Conservation (phyloP, 2,113 vertebrate species). For the Ptilorrhoa leucosticta region DNA sequence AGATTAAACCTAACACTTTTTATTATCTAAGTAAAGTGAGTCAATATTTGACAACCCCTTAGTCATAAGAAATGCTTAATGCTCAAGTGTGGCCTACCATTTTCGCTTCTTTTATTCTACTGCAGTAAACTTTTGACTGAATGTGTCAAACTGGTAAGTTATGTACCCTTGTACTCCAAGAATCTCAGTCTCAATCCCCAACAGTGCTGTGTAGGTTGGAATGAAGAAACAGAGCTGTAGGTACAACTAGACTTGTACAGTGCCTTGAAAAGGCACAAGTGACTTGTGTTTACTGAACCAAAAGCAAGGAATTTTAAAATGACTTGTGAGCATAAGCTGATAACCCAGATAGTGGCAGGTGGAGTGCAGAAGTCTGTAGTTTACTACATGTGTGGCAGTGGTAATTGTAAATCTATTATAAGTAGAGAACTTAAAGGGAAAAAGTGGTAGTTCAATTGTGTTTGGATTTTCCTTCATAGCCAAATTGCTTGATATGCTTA, state of each 20-base stretch:
- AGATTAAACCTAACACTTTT: background rate
- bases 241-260: background rate
- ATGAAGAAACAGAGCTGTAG: background rate
- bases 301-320: background rate
- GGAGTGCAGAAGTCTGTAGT: background rate
- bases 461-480: background rate
- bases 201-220: background rate
- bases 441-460: background rate
- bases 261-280: background rate
- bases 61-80: background rate
- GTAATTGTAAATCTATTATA: background rate
- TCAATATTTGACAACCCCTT: background rate
- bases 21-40: background rate
- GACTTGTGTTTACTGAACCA: background rate
- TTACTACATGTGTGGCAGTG: background rate
- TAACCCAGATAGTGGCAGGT: background rate
- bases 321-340: background rate
- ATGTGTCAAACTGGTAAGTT: background rate
- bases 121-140: background rate
- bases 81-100: background rate
- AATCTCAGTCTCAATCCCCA: accelerated
- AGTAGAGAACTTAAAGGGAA: background rate
- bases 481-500: background rate
- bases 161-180: background rate
- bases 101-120: background rate